Conservation (phyloP, 2,113 vertebrate species). For the Brachypodius melanocephalos region DNA sequence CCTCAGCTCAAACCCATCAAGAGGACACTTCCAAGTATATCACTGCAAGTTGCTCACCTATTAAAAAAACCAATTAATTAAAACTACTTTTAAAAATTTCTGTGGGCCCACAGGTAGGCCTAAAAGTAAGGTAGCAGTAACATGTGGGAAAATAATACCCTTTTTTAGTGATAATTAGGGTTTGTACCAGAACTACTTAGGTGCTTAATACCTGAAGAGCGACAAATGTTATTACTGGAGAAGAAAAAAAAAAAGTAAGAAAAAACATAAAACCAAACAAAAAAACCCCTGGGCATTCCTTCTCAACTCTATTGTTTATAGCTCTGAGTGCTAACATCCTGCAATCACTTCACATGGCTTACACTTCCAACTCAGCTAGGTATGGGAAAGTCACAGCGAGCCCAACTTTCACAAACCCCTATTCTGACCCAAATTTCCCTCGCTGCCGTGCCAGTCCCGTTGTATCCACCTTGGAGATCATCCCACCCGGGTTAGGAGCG, state of each 20-base stretch:
- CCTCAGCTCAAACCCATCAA: background rate
- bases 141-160: background rate
- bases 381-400: background rate
- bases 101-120: background rate
- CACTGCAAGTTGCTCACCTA: background rate
- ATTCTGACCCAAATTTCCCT: rapidly evolving
- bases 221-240: background rate
- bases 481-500: rapidly evolving
- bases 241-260: background rate
- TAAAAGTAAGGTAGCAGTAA: background rate
- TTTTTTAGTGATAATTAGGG: background rate
- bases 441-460: rapidly evolving
- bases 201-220: background rate
- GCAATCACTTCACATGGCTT: background rate
- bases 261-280: background rate
- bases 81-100: background rate
- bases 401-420: background rate
- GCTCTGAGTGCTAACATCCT: background rate
- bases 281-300: background rate
- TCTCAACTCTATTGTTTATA: background rate
- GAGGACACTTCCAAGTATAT: background rate
- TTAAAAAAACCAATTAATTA: background rate
- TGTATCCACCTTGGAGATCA: rapidly evolving
- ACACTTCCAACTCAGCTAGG: background rate
- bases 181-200: background rate